Percentiles rank a stretch among this genome's conserved stretches.
These are phyloP conservation scores for Ciconia maguari DNA, from an alignment of 2,113 vertebrate genomes.

Conservation along the genomic window DNA sequence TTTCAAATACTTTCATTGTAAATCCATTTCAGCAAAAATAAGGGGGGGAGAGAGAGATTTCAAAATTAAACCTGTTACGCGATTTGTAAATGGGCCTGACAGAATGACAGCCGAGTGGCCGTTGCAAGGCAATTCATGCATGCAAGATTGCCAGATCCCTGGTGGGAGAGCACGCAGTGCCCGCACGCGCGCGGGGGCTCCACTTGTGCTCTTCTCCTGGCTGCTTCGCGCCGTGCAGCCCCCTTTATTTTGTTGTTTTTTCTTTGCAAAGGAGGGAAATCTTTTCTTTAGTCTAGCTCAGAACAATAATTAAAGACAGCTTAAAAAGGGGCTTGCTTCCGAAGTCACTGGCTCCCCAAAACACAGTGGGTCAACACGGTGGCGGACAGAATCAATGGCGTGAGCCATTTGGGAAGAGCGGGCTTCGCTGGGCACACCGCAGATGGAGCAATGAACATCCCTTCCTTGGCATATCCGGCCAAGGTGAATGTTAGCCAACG, in stretches of 20 bases:
- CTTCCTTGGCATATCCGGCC: neutral
- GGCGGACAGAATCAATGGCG: neutral
- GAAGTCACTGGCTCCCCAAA: neutral
- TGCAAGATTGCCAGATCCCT: constrained; percentile 29
- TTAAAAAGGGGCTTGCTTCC: neutral
- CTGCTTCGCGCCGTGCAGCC: neutral
- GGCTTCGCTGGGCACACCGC: neutral
- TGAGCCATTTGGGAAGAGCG: neutral
- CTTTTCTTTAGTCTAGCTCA: neutral
- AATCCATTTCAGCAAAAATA: constrained; percentile 43
- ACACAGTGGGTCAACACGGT: accelerated
- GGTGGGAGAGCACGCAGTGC: neutral
- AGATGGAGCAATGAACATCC: neutral
- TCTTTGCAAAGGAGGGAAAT: neutral
- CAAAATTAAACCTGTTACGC: constrained; percentile 20
- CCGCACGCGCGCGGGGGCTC: neutral
- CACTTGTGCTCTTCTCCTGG: neutral
- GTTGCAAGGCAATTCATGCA: constrained; percentile 11
- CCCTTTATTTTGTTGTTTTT: neutral
- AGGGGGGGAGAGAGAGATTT: neutral
- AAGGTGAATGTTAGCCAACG: neutral
- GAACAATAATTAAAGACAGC: neutral
- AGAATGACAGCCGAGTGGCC: constrained; percentile 30
- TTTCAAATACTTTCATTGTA: constrained; percentile 31
- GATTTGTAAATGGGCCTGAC: constrained; percentile 43